A percentile compares a stretch with the other conserved stretches of the same genome.
Conservation (phyloP, 2,113 vertebrate species). For the Anhinga rufa region DNA sequence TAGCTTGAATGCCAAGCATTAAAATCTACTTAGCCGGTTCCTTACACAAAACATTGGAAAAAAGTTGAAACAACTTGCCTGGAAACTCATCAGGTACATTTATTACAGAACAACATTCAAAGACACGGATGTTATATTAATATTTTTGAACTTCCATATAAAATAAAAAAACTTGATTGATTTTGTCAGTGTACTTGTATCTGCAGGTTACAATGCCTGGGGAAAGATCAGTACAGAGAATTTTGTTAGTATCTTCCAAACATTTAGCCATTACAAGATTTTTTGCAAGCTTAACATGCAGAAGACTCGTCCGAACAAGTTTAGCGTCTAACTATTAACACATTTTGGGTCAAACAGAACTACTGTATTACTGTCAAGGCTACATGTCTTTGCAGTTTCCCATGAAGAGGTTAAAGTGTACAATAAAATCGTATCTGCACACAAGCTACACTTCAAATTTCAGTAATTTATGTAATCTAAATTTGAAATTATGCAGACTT, state of each 20-base stretch:
- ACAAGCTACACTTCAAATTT: background rate
- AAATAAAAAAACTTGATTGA: background rate
- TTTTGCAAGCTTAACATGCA: background rate
- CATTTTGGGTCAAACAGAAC: background rate
- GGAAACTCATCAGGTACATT: background rate
- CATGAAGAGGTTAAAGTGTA: background rate
- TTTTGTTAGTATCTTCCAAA: background rate
- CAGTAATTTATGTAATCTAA: background rate
- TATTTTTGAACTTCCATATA: background rate
- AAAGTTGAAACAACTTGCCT: background rate
- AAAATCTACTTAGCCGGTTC: background rate
- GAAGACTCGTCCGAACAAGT: background rate
- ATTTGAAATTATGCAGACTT: background rate
- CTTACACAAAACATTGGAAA: background rate
- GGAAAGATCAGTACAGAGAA: background rate
- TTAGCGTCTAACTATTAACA: background rate
- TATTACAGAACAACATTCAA: background rate
- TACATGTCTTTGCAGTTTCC: background rate
- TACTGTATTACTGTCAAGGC: background rate
- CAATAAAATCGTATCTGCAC: background rate
- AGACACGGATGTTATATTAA: background rate
- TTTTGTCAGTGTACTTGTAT: background rate
- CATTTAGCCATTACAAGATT: background rate
- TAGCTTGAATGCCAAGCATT: background rate
- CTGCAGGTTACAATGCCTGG: slow-evolving; percentile 1